These are phyloP conservation scores for Xylophagus ater DNA, from an alignment of 2,888 invertebrate genomes.

Conservation along the genomic window DNA sequence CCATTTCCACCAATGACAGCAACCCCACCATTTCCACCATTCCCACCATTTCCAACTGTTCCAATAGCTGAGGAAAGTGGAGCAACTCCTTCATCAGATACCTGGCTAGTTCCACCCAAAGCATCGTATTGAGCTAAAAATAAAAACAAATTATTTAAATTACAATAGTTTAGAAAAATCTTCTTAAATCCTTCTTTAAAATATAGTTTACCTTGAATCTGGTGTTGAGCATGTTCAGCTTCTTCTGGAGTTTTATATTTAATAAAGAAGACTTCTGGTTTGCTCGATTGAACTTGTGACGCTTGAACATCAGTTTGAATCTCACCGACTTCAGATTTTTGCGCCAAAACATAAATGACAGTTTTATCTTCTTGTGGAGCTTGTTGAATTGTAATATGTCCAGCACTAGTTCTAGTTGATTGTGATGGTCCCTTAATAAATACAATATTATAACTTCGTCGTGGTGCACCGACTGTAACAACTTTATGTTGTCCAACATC, in stretches of 20 bases:
- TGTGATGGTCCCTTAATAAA: slow-evolving; percentile 18
- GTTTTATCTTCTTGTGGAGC: slow-evolving; percentile 29
- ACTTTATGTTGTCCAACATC: slow-evolving; percentile 9
- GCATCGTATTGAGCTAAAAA: slow-evolving; percentile 29
- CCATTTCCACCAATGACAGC: background rate
- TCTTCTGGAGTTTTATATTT: slow-evolving; percentile 38
- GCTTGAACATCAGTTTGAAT: background rate
- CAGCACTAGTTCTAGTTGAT: slow-evolving; percentile 1
- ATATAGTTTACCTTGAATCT: slow-evolving; percentile 12
- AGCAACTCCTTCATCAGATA: slow-evolving; percentile 28
- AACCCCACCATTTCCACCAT: no score
- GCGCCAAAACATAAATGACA: slow-evolving; percentile 37
- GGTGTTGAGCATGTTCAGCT: slow-evolving; percentile 35
- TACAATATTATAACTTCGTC: slow-evolving; percentile 16
- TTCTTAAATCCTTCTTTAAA: background rate
- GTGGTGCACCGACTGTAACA: slow-evolving; percentile 25
- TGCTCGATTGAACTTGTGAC: background rate
- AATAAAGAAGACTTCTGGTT: slow-evolving; percentile 33
- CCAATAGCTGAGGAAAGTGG: slow-evolving; percentile 31
- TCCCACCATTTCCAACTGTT: no score
- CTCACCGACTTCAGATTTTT: slow-evolving; percentile 24
- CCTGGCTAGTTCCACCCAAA: slow-evolving; percentile 16
- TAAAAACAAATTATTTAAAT: background rate
- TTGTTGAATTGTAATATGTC: slow-evolving; percentile 10
- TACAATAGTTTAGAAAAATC: no score